A percentile compares a stretch with the other conserved stretches of the same genome.
phyloP scores from a whole-genome alignment of 2,113 vertebrate genomes.

The Colius striatus region DNA sequence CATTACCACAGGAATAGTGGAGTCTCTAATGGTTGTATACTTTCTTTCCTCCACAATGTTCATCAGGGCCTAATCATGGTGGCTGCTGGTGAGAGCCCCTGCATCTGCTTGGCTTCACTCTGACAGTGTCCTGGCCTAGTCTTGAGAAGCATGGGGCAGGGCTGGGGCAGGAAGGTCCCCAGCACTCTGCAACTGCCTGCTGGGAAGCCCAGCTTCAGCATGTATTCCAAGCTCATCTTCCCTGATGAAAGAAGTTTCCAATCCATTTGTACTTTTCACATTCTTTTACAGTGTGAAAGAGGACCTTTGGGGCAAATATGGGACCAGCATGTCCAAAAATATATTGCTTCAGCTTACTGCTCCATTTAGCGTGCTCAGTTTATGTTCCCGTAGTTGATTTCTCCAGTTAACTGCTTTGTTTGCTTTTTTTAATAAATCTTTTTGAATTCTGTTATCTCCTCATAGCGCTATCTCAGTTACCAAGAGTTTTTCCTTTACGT shows the following conservation, averaged over 20 bases:
- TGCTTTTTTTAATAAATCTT: slow-evolving; percentile 50
- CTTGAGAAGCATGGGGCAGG: neutral
- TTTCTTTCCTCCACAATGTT: neutral
- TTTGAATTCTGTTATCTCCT: slow-evolving; percentile 56
- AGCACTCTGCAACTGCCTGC: neutral
- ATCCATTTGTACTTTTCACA: neutral
- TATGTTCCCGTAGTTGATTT: neutral
- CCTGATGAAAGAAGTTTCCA: neutral
- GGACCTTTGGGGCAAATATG: neutral
- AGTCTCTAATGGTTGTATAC: neutral
- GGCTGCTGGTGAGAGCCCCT: neutral
- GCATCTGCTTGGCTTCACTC: neutral
- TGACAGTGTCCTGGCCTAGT: accelerated
- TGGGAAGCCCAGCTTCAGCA: neutral
- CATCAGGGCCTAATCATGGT: neutral
- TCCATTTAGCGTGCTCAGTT: neutral
- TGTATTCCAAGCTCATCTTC: neutral
- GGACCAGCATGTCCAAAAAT: neutral
- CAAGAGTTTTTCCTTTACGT: slow-evolving; percentile 36
- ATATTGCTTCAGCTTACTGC: neutral
- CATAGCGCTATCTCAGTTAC: neutral
- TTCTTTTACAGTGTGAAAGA: neutral
- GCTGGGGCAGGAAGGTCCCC: neutral
- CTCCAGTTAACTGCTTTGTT: slow-evolving; percentile 25
- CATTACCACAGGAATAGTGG: neutral